These are phyloP conservation scores for Drosophila ironensis DNA, from an alignment of 1,140 invertebrate species.

Conservation along the genomic window DNA sequence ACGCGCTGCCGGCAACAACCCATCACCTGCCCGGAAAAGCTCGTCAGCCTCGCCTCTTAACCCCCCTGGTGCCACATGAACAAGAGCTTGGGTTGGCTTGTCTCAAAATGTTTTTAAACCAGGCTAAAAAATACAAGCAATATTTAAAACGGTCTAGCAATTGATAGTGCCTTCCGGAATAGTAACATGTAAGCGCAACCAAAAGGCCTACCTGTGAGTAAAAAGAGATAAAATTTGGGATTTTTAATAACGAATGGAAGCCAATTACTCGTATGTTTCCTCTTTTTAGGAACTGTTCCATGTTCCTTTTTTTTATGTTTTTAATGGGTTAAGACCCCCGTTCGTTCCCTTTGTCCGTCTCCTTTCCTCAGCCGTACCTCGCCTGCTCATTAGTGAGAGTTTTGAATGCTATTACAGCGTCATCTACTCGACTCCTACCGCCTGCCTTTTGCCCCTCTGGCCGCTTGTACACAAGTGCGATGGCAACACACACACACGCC, in stretches of 20 bases:
- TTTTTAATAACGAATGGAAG: no score
- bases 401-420: constrained; percentile 79
- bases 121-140: no score
- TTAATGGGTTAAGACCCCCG: background rate
- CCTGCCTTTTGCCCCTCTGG: background rate
- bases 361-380: background rate
- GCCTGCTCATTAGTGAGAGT: constrained; percentile 76
- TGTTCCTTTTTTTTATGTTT: background rate
- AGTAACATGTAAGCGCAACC: no score
- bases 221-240: no score
- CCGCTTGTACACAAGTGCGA: constrained; percentile 72
- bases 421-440: constrained; percentile 70
- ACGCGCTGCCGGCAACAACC: constrained; percentile 46
- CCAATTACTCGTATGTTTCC: no score
- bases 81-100: no score
- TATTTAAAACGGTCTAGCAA: no score
- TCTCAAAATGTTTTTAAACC: no score
- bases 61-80: no score
- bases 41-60: constrained; percentile 1
- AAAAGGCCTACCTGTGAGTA: no score
- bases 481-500: constrained; percentile 47
- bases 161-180: no score
- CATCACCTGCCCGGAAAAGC: constrained; percentile 57
- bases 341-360: background rate
- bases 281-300: no score